Base-by-base conservation (phyloP, 1,140 invertebrate species). In the Pseudobourletiella spinata region DNA sequence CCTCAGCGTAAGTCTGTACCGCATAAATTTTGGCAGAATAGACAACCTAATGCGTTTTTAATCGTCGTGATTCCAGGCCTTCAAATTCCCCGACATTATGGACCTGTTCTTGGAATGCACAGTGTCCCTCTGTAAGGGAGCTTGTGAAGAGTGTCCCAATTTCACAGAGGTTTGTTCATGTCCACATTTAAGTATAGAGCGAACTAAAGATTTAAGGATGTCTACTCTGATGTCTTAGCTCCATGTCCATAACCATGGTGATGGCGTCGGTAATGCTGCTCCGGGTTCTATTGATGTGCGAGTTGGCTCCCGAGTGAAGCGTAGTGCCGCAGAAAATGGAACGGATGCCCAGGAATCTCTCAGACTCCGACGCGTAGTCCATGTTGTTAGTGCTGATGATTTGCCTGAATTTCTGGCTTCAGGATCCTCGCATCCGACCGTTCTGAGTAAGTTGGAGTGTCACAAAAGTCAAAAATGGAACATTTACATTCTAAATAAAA, bases 21-120 rank as follows among this genome's bases (percentile, higher is more conserved):
- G 16, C 26, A 24, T 11, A 8, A 39, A 39, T 57, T n/a, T n/a
- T n/a, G n/a, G n/a, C n/a, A n/a, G n/a, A n/a, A n/a, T n/a, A n/a
- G n/a, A n/a, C n/a, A n/a, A n/a, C n/a, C n/a, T n/a, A n/a, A n/a
- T n/a, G n/a, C n/a, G n/a, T 58, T 24, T 20, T 28, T 44, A 43
- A 28, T 35, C 20, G 15, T 15, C 29, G 15, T 54, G 20, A 54
- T 54, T 24, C 1, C 39, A 87, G 73, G 88, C 88, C 0, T 91
- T 92, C 74, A 91, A 91, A 75, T 92, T 92, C 75, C 89, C 89
- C 0, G 88, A 92, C 71, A 82, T 86, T 25, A 88, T 90, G 84
- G 88, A 92, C 69, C 76, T 92, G 14, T 84, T 84, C 62, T 82
- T 92, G 35, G 86, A 89, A 70, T 92, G 89, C 70, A 88, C 89